phyloP scores from a whole-genome alignment of 2,888 invertebrate genomes.

The Drosophila subsilvestris region DNA sequence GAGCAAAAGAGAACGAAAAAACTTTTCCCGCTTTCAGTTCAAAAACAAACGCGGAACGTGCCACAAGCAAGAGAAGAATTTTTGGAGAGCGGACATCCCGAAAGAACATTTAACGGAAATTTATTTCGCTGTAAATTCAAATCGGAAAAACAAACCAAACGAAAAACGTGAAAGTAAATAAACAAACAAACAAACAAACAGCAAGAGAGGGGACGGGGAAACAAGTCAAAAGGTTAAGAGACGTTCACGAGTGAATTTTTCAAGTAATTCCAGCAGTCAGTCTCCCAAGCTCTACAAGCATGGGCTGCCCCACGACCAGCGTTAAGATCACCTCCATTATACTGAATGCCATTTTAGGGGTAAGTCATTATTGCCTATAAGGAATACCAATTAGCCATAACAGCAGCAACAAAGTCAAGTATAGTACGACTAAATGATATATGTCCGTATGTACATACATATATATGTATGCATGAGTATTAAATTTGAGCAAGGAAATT shows the following conservation, averaged over 20 bases:
- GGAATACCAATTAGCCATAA: constrained; percentile 19
- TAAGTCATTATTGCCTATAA: constrained; percentile 59
- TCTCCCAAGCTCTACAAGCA: constrained; percentile 49
- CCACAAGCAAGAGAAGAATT: constrained; percentile 54
- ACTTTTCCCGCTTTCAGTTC: constrained; percentile 74
- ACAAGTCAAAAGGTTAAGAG: constrained; percentile 67
- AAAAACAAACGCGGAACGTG: constrained; percentile 74
- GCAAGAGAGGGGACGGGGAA: constrained; percentile 15
- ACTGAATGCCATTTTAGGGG: constrained; percentile 80
- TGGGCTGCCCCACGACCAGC: constrained; percentile 79
- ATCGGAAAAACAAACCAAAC: constrained; percentile 6
- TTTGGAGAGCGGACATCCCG: constrained; percentile 34
- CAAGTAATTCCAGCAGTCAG: constrained; percentile 24
- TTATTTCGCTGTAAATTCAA: constrained; percentile 42
- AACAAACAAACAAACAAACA: constrained; percentile 48
- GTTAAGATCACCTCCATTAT: constrained; percentile 76
- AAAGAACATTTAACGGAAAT: constrained; percentile 34
- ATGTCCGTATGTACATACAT: background rate
- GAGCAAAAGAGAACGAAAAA: constrained; percentile 49
- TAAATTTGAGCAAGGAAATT: constrained; percentile 33
- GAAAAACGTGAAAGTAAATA: constrained; percentile 23
- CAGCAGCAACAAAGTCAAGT: background rate
- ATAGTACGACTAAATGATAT: constrained; percentile 3
- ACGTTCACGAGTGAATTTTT: constrained; percentile 32
- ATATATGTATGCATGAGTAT: background rate